Percentiles rank a stretch among this genome's conserved stretches.
Conservation (phyloP, 2,797 vertebrate genomes). For the Enteromius fasciolatus region DNA sequence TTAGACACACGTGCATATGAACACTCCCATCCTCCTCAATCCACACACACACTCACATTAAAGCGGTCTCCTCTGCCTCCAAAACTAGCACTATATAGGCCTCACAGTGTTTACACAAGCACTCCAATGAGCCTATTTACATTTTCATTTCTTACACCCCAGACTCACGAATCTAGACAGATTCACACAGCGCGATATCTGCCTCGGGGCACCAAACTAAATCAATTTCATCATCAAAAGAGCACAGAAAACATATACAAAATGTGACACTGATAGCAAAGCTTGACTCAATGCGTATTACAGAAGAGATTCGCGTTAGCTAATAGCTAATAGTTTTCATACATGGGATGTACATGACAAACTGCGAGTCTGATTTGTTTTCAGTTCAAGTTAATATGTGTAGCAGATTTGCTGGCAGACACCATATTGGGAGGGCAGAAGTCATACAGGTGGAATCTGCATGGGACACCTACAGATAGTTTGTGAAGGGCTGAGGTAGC, state of each 20-base stretch:
- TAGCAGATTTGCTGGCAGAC: background rate
- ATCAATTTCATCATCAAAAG: slow-evolving; percentile 43
- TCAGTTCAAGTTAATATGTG: slow-evolving; percentile 8
- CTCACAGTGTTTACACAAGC: slow-evolving; percentile 44
- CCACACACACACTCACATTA: background rate
- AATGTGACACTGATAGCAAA: slow-evolving; percentile 5
- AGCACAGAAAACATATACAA: slow-evolving; percentile 9
- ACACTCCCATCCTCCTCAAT: background rate
- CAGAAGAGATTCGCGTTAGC: background rate
- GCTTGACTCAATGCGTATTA: background rate
- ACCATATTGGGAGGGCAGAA: background rate
- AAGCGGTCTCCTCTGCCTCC: background rate
- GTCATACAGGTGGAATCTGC: slow-evolving; percentile 26
- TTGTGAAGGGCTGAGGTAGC: slow-evolving; percentile 19
- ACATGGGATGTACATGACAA: no score
- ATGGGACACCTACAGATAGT: slow-evolving; percentile 10
- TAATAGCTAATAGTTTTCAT: background rate
- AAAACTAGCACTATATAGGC: slow-evolving; percentile 13
- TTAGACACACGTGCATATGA: slow-evolving; percentile 21
- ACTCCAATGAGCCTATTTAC: slow-evolving; percentile 42
- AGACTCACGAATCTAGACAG: slow-evolving; percentile 16
- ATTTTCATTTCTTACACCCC: slow-evolving; percentile 40
- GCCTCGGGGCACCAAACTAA: slow-evolving; percentile 32
- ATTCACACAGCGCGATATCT: slow-evolving; percentile 9
- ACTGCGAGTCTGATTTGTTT: slow-evolving; percentile 9